Base-by-base conservation (phyloP, 2,797 vertebrate species). In the Diglossa cyanea region DNA sequence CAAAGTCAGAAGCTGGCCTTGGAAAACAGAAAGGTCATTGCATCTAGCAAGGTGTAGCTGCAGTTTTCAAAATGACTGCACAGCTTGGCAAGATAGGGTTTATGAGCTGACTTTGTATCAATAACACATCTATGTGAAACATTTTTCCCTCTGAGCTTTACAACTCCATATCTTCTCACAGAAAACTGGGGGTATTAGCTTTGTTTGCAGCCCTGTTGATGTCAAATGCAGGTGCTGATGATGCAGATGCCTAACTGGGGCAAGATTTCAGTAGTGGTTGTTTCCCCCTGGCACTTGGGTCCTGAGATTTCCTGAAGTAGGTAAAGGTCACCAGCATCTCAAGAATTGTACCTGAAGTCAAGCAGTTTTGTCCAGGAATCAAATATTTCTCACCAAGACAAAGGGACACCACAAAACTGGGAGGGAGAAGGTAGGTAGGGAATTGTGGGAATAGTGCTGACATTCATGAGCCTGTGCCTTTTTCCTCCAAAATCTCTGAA, bases 1-100 rank as follows among this genome's bases (percentile, higher is more conserved):
- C 73, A 86, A 94, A 94, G 91, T 55, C 78, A 90, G 76, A 90
- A 91, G n/a, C 21, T 66, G 53, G 82, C 82, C 85, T 75, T 95
- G 87, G 79, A 72, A 96, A 76, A 72, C 2, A 7, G 53, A 78
- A 86, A 94, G 89, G 94, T 96, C 91, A 37, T 50, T 72, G 75
- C 82, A 75, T 70, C 76, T 53, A 62, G 91, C 3, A 18, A 91
- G 73, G 48, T 73, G 47, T 83, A 84, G 60, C 65, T 95, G 89
- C 62, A 47, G 87, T 70, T 93, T 79, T 94, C 76, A 70, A 66
- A 93, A 94, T 93, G 70, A 95, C 54, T 73, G 51, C 73, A 57
- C 1, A 1, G 33, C 48, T 93, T 91, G 78, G 78, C 55, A 67
- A 88, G 66, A 42, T 37, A 62, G 21, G 28, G 31, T 81, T 90